Evolutionary conservation across 2,797 vertebrate species (phyloP), one percentile per base, ranked within the genome.

Genomic region (Myripristis murdjan): DNA sequence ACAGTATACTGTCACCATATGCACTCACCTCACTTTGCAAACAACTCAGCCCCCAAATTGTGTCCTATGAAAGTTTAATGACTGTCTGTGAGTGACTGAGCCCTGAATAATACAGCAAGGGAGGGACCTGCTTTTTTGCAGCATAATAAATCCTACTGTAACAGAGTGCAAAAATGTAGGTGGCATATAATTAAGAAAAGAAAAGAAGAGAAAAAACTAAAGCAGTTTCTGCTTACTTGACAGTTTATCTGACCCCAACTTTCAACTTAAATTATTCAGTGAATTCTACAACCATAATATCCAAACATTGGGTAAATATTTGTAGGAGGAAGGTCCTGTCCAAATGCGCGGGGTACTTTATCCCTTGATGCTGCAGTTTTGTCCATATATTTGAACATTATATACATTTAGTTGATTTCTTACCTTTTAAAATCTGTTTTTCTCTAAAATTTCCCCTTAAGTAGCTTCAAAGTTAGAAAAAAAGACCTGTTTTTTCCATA

Each of bases 51-150:
- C 77, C 82, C 81, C 84, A 92, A 91, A 93, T 89, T 89, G 89
- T 82, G 82, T 85, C 79, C 84, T 79, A 92, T 94, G 85, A 93
- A 95, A 92, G 60, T 93, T 94, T 94, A 92, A 94, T 93, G 89
- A 89, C 84, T 84, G 89, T 92, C 88, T 92, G 88, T 93, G 90
- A 93, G 87, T 91, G 91, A 93, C 92, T 91, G 88, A 82, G 76
- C 44, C 64, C 75, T 93, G 89, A 94, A 95, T 94, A 91, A 94
- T 88, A 88, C 75, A 93, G 89, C 66, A 72, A 79, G 76, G 53
- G 70, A 83, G 83, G 84, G 82, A 81, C 73, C 84, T 82, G 74
- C 67, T 84, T 91, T 86, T 81, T 77, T 81, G 63, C 85, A 73
- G 73, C 63, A 82, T 92, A 91, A 93, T 90, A 87, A 93, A 85